Evolutionary conservation across 2,888 invertebrate species (phyloP).

Genomic region (Drosophila nr. perissopoda): DNA sequence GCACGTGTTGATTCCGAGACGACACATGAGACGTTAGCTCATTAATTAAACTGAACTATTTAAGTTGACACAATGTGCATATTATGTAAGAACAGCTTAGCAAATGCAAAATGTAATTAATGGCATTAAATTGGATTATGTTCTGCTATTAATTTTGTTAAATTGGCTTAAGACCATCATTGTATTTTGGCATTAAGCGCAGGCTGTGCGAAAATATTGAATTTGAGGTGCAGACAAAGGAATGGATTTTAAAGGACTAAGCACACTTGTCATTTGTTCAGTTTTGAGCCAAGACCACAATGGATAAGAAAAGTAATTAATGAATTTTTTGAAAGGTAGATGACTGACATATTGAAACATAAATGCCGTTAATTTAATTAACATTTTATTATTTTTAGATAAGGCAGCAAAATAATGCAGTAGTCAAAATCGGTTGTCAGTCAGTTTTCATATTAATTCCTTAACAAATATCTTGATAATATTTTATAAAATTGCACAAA

Average conservation of each 20-base stretch:
- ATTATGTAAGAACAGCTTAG: conserved; percentile 10
- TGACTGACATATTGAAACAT: background rate
- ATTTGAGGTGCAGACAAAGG: background rate
- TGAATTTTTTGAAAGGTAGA: background rate
- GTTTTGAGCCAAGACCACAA: background rate
- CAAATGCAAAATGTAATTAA: conserved; percentile 42
- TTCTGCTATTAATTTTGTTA: conserved; percentile 16
- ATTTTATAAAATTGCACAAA: background rate
- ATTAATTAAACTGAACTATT: conserved; percentile 56
- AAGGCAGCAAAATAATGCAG: background rate
- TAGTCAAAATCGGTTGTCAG: background rate
- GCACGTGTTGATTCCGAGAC: conserved; percentile 43
- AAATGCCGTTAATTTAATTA: background rate
- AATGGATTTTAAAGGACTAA: conserved; percentile 3
- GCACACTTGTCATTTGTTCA: background rate
- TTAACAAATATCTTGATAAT: too few species aligned
- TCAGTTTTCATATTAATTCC: background rate
- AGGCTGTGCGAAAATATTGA: conserved; percentile 1
- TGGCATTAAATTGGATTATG: conserved; percentile 38
- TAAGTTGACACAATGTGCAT: conserved; percentile 34
- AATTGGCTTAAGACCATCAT: conserved; percentile 19
- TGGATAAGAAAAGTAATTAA: background rate
- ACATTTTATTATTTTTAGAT: background rate
- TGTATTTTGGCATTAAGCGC: background rate
- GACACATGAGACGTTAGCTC: conserved; percentile 28